phyloP scores from a whole-genome alignment of 2,888 invertebrate genomes.

The Philereme vetulata region DNA sequence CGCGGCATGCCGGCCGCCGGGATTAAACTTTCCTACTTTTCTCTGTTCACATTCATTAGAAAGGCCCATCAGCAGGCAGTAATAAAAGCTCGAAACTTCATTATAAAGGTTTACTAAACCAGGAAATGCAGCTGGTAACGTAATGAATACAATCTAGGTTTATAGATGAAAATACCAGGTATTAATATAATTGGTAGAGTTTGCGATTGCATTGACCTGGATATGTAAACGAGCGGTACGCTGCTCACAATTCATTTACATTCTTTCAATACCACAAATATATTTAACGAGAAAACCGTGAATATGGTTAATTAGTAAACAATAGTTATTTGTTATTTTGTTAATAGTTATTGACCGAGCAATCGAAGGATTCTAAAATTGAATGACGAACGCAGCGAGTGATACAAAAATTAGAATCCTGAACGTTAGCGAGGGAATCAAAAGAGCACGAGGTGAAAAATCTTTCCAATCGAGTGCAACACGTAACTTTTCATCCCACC shows the following conservation, averaged over 20 bases:
- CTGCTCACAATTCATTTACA: slow-evolving; percentile 2
- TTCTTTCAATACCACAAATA: no score
- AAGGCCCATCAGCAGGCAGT: slow-evolving; percentile 3
- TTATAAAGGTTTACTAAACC: background rate
- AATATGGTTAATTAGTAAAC: no score
- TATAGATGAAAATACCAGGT: background rate
- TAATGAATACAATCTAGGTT: slow-evolving; percentile 2
- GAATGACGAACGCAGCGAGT: no score
- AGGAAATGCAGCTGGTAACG: background rate
- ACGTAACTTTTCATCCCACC: no score
- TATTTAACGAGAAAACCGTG: no score
- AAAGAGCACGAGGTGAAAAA: no score
- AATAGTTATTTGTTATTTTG: no score
- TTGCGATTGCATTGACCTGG: slow-evolving; percentile 40
- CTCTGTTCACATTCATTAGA: slow-evolving; percentile 7
- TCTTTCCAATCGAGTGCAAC: no score
- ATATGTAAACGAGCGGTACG: slow-evolving; percentile 34
- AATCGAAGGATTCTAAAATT: no score
- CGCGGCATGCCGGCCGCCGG: slow-evolving; percentile 5
- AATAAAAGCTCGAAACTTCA: background rate
- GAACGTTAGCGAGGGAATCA: no score
- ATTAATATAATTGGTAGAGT: slow-evolving; percentile 22
- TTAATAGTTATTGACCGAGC: no score
- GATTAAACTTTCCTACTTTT: slow-evolving; percentile 19
- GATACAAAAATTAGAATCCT: no score